A percentile compares a stretch with the other conserved stretches of the same genome.
Evolutionary conservation across 2,888 invertebrate genomes (phyloP).

Genomic region (Nemotelus pantherinus): DNA sequence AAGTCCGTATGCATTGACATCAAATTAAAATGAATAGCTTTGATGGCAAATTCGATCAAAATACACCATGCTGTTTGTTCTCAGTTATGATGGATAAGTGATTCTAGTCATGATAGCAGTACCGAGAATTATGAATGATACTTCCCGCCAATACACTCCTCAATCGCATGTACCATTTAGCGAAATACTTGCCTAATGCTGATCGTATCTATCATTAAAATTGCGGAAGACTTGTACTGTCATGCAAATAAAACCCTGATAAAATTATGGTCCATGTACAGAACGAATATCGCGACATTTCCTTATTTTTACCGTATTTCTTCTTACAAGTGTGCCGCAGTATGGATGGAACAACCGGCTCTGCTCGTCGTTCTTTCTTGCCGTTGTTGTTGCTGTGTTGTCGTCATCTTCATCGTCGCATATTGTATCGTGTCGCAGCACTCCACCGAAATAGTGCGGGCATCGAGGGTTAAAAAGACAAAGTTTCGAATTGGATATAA

Average conservation of each 20-base stretch:
- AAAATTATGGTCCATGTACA: constrained; percentile 33
- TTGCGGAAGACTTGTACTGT: constrained; percentile 37
- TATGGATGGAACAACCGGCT: neutral
- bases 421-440: constrained; percentile 11
- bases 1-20: too few species aligned
- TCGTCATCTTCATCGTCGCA: constrained; percentile 36
- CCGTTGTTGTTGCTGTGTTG: neutral
- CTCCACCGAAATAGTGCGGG: constrained; percentile 28
- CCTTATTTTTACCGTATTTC: constrained; percentile 26
- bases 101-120: too few species aligned
- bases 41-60: too few species aligned
- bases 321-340: constrained; percentile 20
- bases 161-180: neutral
- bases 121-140: too few species aligned
- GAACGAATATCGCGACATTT: constrained; percentile 31
- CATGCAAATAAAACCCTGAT: constrained; percentile 35
- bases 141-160: neutral
- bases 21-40: too few species aligned
- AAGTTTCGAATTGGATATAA: constrained; percentile 38
- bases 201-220: constrained; percentile 39
- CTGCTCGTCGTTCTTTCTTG: neutral
- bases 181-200: neutral
- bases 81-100: too few species aligned
- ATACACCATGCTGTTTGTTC: too few species aligned
- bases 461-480: constrained; percentile 33